phyloP scores from a whole-genome alignment of 64 coral and sea anemone species.

The Acropora tenuis region DNA sequence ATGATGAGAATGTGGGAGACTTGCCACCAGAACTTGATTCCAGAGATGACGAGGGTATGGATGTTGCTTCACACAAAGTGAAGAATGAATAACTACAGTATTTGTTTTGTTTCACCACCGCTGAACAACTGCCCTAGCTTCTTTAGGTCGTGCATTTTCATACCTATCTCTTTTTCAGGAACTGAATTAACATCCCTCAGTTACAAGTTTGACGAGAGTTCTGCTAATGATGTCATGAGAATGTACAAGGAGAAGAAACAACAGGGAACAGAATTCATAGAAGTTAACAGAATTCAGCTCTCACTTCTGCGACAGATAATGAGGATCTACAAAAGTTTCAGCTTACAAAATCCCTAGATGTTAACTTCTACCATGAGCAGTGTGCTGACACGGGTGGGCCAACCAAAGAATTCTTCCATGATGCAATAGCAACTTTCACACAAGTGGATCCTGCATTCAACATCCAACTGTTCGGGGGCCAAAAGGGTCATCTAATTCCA shows the following conservation, averaged over 20 bases:
- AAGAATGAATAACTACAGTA: neutral
- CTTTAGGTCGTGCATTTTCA: neutral
- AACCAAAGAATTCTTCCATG: slow-evolving; percentile 64
- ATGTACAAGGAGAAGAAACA: slow-evolving; percentile 48
- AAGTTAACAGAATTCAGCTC: slow-evolving; percentile 45
- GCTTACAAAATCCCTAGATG: slow-evolving; percentile 33
- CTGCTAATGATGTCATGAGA: slow-evolving; percentile 49
- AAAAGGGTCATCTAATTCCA: slow-evolving; percentile 8
- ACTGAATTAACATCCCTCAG: neutral
- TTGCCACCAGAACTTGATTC: too few species aligned
- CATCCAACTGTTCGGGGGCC: slow-evolving; percentile 38
- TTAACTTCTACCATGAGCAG: slow-evolving; percentile 34
- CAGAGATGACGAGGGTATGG: too few species aligned
- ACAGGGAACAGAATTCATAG: slow-evolving; percentile 44
- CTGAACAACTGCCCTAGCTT: neutral
- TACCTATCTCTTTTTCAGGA: neutral
- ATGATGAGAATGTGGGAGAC: too few species aligned
- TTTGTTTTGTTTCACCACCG: neutral
- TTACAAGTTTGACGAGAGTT: neutral
- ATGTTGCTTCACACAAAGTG: too few species aligned
- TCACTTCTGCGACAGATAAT: slow-evolving; percentile 31
- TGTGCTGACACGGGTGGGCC: slow-evolving; percentile 58
- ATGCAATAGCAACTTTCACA: neutral
- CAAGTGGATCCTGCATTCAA: slow-evolving; percentile 32
- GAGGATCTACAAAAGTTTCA: slow-evolving; percentile 36